phyloP scores from a whole-genome alignment of 2,888 invertebrate species.

The Tiliacea aurago region DNA sequence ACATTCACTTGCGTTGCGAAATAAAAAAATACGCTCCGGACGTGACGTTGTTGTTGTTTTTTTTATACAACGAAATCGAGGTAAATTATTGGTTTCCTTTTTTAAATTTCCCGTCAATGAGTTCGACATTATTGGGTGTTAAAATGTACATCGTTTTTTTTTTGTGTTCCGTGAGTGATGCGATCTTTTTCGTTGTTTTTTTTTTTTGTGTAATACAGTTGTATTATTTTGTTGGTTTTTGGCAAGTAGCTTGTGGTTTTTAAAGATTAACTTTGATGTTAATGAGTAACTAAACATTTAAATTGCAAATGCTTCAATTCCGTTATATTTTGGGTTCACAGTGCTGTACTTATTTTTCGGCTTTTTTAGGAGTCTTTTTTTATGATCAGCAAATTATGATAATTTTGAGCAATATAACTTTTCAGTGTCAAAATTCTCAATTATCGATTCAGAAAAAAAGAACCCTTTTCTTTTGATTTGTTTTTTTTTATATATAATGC shows the following conservation, averaged over 20 bases:
- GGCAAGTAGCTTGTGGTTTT: background rate
- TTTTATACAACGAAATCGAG: constrained; percentile 32
- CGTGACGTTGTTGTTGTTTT: constrained; percentile 42
- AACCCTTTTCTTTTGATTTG: rapidly evolving
- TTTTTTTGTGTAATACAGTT: background rate
- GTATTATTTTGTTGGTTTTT: background rate
- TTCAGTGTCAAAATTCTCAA: background rate
- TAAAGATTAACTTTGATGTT: background rate
- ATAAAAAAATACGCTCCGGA: constrained; percentile 54
- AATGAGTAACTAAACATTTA: background rate
- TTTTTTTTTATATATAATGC: background rate
- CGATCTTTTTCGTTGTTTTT: constrained; percentile 5
- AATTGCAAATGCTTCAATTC: too few relatives aligned
- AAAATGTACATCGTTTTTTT: constrained; percentile 22
- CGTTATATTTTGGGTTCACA: background rate
- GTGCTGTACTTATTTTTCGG: too few relatives aligned
- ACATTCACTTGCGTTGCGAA: constrained; percentile 55
- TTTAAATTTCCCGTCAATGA: constrained; percentile 57
- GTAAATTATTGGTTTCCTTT: constrained; percentile 52
- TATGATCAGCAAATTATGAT: background rate
- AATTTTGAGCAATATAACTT: background rate
- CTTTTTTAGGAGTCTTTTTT: background rate
- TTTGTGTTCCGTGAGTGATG: constrained; percentile 2
- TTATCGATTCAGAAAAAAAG: background rate
- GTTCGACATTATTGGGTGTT: constrained; percentile 43